These are phyloP conservation scores for Venturia canescens DNA, from an alignment of 1,140 invertebrate genomes.

Conservation along the genomic window DNA sequence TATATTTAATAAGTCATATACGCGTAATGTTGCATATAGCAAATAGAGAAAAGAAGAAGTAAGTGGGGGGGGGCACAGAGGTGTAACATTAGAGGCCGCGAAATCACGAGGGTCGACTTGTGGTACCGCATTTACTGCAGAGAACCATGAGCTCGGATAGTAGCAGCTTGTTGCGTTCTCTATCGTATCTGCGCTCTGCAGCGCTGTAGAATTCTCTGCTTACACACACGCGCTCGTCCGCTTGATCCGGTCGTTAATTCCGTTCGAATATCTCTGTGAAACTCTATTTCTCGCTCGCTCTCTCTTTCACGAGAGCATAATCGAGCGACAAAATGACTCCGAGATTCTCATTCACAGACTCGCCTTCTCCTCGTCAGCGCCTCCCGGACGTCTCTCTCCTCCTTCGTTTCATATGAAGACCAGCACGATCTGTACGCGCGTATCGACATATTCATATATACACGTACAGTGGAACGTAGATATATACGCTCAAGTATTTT, in stretches of 20 bases:
- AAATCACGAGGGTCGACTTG: slow-evolving; percentile 33
- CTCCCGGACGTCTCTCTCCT: neutral
- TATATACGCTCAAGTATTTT: neutral
- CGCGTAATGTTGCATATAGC: neutral
- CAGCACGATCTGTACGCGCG: neutral
- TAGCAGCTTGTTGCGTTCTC: slow-evolving; percentile 24
- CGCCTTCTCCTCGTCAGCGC: neutral
- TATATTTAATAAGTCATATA: neutral
- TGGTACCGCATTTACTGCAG: neutral
- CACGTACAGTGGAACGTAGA: neutral
- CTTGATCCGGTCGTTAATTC: slow-evolving; percentile 40
- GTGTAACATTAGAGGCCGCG: slow-evolving; percentile 31
- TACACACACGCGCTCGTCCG: neutral
- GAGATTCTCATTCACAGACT: slow-evolving; percentile 22
- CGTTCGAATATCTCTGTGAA: slow-evolving; percentile 25
- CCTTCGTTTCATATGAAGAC: too few species aligned
- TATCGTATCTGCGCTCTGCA: neutral
- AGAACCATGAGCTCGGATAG: slow-evolving; percentile 6
- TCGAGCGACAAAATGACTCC: slow-evolving; percentile 24
- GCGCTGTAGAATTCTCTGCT: neutral
- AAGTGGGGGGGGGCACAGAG: too few species aligned
- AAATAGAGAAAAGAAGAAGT: neutral
- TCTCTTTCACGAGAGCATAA: neutral
- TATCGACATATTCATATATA: neutral
- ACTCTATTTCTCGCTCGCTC: neutral